phyloP scores from a whole-genome alignment of 2,113 vertebrate genomes.

The Ellobius talpinus region DNA sequence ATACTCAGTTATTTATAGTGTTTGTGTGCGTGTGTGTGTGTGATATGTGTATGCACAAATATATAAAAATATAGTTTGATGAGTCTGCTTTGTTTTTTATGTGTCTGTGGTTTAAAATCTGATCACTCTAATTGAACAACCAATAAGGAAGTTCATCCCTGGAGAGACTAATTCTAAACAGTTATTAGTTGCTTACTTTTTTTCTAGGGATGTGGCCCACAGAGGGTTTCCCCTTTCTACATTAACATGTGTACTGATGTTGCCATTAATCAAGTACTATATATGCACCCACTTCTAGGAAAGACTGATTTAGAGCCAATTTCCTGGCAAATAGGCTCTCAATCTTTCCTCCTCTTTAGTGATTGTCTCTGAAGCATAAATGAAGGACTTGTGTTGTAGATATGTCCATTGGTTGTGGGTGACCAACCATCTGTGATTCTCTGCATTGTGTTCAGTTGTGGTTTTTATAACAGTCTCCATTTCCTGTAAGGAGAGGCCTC shows the following conservation, averaged over 20 bases:
- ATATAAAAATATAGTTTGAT: background rate
- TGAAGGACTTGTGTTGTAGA: background rate
- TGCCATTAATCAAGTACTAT: background rate
- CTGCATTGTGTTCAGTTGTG: background rate
- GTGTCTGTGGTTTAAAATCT: background rate
- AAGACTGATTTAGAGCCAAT: background rate
- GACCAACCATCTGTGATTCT: background rate
- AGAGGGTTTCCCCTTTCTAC: background rate
- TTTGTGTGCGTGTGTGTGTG: background rate
- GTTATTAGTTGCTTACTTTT: background rate
- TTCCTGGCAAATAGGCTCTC: background rate
- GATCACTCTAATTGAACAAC: background rate
- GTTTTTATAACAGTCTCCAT: background rate
- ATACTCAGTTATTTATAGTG: background rate
- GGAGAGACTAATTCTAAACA: background rate
- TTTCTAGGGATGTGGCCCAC: background rate
- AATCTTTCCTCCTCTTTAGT: background rate
- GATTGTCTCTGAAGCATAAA: background rate
- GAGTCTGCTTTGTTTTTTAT: background rate
- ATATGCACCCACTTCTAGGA: background rate
- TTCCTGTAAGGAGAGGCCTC: background rate
- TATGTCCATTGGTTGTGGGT: background rate
- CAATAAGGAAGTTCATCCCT: background rate
- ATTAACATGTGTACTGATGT: background rate
- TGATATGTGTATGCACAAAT: background rate